These are phyloP conservation scores for Homalodisca vitripennis DNA, from an alignment of 1,140 invertebrate genomes.

Conservation along the genomic window DNA sequence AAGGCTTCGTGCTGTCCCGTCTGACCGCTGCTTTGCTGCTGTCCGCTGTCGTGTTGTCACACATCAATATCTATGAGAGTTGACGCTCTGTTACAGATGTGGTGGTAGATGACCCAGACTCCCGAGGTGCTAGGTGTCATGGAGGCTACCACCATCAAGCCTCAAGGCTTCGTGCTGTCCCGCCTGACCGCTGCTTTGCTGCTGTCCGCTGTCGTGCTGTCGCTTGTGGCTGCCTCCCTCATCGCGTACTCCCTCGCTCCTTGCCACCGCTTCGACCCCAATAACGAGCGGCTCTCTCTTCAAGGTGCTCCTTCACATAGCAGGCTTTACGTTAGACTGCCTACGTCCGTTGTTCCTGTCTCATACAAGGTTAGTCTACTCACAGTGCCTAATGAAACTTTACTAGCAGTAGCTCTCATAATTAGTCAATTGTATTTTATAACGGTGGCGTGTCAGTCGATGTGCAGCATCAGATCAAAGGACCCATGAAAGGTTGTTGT, in stretches of 20 bases:
- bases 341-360: constrained; percentile 61
- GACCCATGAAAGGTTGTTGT: too few relatives aligned
- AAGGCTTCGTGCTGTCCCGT: neutral
- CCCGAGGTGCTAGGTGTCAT: constrained; percentile 25
- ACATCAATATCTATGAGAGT: neutral
- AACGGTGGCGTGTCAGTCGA: too few relatives aligned
- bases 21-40: neutral
- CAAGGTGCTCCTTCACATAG: neutral
- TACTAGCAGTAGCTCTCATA: too few relatives aligned
- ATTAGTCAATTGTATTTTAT: too few relatives aligned
- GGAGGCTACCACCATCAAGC: constrained; percentile 25
- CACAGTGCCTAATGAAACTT: too few relatives aligned
- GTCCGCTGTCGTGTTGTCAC: neutral
- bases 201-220: constrained; percentile 14
- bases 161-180: constrained; percentile 13
- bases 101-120: constrained; percentile 17
- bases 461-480: too few relatives aligned
- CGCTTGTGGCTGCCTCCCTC: constrained; percentile 1
- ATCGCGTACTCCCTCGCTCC: constrained; percentile 18
- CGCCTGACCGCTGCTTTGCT: constrained; percentile 13
- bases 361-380: constrained; percentile 64
- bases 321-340: constrained; percentile 59
- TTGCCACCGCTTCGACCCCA: neutral
- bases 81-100: too few relatives aligned
- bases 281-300: neutral